Evolutionary conservation across 2,113 vertebrate species (phyloP).

Genomic region (Megaceryle torquata): DNA sequence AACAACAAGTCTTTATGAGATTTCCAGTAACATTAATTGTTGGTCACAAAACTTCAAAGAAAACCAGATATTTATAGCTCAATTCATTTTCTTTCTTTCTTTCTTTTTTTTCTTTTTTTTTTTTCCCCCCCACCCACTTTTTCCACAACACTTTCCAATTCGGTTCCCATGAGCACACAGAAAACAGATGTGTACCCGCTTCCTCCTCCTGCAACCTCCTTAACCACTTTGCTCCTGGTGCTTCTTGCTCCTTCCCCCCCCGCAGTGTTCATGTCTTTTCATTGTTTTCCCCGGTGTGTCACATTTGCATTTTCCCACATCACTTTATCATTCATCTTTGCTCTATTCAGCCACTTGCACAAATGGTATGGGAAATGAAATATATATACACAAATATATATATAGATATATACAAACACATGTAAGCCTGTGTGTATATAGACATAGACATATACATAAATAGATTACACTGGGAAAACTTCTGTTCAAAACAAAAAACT

Average conservation of each 20-base stretch:
- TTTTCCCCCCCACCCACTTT: conserved; percentile 62
- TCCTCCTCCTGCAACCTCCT: conserved; percentile 75
- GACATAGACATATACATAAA: neutral
- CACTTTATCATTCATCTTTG: conserved; percentile 63
- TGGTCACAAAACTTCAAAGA: conserved; percentile 81
- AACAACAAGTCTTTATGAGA: conserved; percentile 62
- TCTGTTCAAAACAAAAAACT: neutral
- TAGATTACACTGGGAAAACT: neutral
- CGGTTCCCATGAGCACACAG: conserved; percentile 75
- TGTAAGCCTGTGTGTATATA: neutral
- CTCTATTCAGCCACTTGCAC: conserved; percentile 50
- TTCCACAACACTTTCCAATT: conserved; percentile 82
- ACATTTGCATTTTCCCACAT: conserved; percentile 66
- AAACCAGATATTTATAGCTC: conserved; percentile 78
- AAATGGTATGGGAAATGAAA: neutral
- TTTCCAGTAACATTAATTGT: conserved; percentile 81
- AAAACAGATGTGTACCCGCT: conserved; percentile 77
- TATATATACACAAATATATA: neutral
- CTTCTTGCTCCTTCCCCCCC: neutral
- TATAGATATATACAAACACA: neutral
- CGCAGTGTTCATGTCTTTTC: conserved; percentile 51
- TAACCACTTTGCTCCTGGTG: conserved; percentile 69
- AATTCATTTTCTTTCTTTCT: conserved; percentile 59
- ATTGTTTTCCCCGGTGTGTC: conserved; percentile 68
- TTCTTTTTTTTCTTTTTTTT: neutral